A percentile compares a stretch with the other conserved stretches of the same genome.
Conservation (phyloP, 64 coral and sea anemone species). For the Catalaphyllia jardinei region DNA sequence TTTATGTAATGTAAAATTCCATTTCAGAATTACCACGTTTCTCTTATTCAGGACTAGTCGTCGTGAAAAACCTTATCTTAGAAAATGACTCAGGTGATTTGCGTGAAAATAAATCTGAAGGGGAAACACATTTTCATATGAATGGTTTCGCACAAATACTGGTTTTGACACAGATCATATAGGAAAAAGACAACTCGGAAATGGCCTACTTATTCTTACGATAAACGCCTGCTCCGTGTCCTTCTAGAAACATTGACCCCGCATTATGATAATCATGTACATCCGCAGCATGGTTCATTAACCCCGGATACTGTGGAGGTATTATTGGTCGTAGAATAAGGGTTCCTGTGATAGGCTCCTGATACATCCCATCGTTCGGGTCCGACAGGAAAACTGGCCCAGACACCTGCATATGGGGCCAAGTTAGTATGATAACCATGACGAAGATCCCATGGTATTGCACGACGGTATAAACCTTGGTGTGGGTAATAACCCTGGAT, state of each 20-base stretch:
- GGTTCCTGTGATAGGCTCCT: slow-evolving; percentile 69
- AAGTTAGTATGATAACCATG: slow-evolving; percentile 60
- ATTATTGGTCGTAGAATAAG: slow-evolving; percentile 69
- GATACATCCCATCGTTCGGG: slow-evolving; percentile 79
- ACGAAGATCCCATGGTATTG: slow-evolving; percentile 47
- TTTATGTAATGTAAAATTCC: too few species aligned
- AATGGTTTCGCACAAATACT: too few species aligned
- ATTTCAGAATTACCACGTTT: too few species aligned
- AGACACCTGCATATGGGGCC: slow-evolving; percentile 68
- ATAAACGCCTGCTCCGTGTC: slow-evolving; percentile 45
- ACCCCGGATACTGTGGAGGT: slow-evolving; percentile 68
- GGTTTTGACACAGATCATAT: too few species aligned
- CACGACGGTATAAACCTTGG: slow-evolving; percentile 7
- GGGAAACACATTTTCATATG: too few species aligned
- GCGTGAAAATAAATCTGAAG: too few species aligned
- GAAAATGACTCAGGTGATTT: too few species aligned
- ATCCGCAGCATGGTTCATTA: slow-evolving; percentile 49
- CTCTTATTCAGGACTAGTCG: too few species aligned
- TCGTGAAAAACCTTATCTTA: too few species aligned
- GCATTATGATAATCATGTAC: slow-evolving; percentile 42
- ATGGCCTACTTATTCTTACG: slow-evolving; percentile 45
- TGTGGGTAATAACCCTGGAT: slow-evolving; percentile 21
- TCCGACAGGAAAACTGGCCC: slow-evolving; percentile 62
- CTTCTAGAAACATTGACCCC: slow-evolving; percentile 55
- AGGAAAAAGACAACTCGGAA: too few species aligned